Conservation (phyloP, 2,888 invertebrate species). For the Steinernema scapterisci region DNA sequence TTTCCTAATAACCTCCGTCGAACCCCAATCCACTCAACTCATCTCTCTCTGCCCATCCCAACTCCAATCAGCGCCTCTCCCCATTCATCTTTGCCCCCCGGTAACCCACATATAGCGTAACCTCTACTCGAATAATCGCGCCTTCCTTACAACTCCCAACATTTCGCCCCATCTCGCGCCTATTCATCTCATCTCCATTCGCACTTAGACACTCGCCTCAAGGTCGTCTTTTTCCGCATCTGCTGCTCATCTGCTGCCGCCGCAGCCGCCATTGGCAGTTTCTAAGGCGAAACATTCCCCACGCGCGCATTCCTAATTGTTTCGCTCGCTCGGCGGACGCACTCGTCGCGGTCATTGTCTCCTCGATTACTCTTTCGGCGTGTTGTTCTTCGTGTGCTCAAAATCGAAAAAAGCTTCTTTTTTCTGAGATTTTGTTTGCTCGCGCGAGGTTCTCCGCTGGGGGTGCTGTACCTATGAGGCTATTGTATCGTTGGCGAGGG, state of each 20-base stretch:
- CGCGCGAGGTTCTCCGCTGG: background rate
- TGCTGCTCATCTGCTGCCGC: slow-evolving; percentile 27
- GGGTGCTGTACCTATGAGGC: background rate
- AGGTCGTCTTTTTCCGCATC: slow-evolving; percentile 30
- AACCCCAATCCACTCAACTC: background rate
- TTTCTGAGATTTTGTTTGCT: background rate
- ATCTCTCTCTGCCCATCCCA: background rate
- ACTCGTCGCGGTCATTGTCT: slow-evolving; percentile 29
- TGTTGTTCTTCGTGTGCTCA: background rate
- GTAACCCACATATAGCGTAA: slow-evolving; percentile 23
- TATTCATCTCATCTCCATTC: slow-evolving; percentile 26
- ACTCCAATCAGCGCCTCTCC: background rate
- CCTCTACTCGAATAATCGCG: slow-evolving; percentile 5
- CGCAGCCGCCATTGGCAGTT: background rate
- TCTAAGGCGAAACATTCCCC: slow-evolving; percentile 2
- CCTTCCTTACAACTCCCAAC: background rate
- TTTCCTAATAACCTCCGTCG: background rate
- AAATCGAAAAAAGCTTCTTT: background rate
- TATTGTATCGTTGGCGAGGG: slow-evolving; percentile 9
- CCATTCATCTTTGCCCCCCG: too few species aligned
- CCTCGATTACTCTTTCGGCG: slow-evolving; percentile 13
- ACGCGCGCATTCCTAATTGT: slow-evolving; percentile 16
- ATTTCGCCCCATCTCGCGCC: background rate
- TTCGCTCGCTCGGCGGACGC: background rate
- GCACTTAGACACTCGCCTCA: slow-evolving; percentile 20